Evolutionary conservation across 1,140 invertebrate species (phyloP), one percentile per base, ranked within the genome.

Genomic region (Drosophila murphyi): DNA sequence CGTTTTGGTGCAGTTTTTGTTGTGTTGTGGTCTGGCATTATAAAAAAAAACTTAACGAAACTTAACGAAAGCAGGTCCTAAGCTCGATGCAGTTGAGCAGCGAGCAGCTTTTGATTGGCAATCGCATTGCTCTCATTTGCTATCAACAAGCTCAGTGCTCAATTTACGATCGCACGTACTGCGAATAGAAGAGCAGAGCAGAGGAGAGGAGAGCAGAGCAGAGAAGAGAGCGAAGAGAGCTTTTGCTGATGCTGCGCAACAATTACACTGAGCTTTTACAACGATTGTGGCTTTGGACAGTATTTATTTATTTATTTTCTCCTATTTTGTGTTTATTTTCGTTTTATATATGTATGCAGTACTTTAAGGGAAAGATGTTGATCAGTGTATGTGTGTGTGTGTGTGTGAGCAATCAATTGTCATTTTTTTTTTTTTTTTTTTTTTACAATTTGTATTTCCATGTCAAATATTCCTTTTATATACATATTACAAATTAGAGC

Each of bases 201-300:
- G 20, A 20, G 20, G 20, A 20, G 20, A 20, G 20, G 0, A 20
- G 20, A 20, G 20, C 20, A 20, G 20, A 20, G 20, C 20, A 20
- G 20, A 20, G 20, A 20, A 37, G 35, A 5, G 6, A 37, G 5
- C 2, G 0, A 10, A 41, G 39, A 41, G 39, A 41, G 39, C n/a
- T 54, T n/a, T 4, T 2, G 10, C 29, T 43, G 56, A 29, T 20
- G 41, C 39, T 34, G 39, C 5, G 39, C 5, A 56, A 45, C 48
- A 35, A n/a, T 56, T 45, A 31, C 32, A 57, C 57, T 69, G 50
- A 73, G 37, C 39, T 41, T 61, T 45, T 12, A 50, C 72, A 83
- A 68, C 65, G 70, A 78, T 85, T 80, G 82, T 80, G 77, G 76
- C 81, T 60, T 78, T 86, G 70, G 82, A 85, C 76, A 76, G 55